A percentile compares a stretch with the other conserved stretches of the same genome.
Evolutionary conservation across 1,140 invertebrate species (phyloP).

Genomic region (Drosophila mauritiana): DNA sequence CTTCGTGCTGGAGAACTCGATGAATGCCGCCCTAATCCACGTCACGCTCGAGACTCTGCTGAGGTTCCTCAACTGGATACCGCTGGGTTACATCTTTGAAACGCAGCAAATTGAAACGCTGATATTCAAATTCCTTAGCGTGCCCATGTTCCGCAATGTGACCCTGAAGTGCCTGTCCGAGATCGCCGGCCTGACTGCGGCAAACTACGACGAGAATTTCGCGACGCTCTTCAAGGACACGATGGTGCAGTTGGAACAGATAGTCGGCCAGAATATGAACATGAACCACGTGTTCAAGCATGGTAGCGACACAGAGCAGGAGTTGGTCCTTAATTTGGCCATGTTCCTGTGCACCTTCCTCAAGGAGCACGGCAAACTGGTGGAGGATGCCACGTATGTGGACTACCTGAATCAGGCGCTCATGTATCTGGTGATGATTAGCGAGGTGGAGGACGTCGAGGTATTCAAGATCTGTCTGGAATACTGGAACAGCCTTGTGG

Average conservation of each 20-base stretch:
- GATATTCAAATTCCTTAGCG: slow-evolving; percentile 98
- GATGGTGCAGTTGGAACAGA: slow-evolving; percentile 95
- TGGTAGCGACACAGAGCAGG: slow-evolving; percentile 98
- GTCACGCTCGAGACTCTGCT: slow-evolving; percentile 98
- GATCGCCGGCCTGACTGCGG: slow-evolving; percentile 95
- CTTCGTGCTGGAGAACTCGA: slow-evolving; percentile 98
- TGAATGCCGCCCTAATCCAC: slow-evolving; percentile 96
- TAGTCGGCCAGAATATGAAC: slow-evolving; percentile 95
- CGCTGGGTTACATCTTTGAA: slow-evolving; percentile 99
- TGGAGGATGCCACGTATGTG: slow-evolving; percentile 92
- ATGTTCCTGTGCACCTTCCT: slow-evolving; percentile 98
- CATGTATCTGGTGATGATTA: slow-evolving; percentile 97
- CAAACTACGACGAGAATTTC: slow-evolving; percentile 97
- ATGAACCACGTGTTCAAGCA: slow-evolving; percentile 96
- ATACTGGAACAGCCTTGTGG: slow-evolving; percentile 98
- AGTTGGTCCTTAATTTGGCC: slow-evolving; percentile 99
- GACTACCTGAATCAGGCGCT: slow-evolving; percentile 92
- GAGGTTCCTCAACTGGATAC: slow-evolving; percentile 99
- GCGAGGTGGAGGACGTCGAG: slow-evolving; percentile 99
- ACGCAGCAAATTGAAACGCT: slow-evolving; percentile 98
- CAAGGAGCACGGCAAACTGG: slow-evolving; percentile 96
- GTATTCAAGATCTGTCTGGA: slow-evolving; percentile 99
- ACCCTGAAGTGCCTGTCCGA: slow-evolving; percentile 99
- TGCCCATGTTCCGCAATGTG: slow-evolving; percentile 99
- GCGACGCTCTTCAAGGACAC: slow-evolving; percentile 94